Conservation (phyloP, 2,888 invertebrate species). For the Ormyrus labotus region DNA sequence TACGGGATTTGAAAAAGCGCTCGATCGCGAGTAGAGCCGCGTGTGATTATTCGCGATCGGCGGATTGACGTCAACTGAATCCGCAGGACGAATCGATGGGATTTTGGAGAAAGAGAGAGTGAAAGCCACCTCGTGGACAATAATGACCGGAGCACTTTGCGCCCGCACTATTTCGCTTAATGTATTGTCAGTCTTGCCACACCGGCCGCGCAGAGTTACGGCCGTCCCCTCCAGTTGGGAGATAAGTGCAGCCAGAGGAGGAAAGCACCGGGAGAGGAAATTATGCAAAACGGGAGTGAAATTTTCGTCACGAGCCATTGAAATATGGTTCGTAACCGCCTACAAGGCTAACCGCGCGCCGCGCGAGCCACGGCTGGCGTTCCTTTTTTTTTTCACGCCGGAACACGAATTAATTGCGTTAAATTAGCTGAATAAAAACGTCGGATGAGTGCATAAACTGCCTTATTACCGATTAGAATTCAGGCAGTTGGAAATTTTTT, state of each 20-base stretch:
- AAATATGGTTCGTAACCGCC: neutral
- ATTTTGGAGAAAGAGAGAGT: conserved; percentile 9
- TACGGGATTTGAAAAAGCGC: no score
- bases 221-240: neutral
- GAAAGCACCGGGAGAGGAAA: conserved; percentile 3
- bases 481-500: no score
- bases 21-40: no score
- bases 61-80: neutral
- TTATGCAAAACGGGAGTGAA: conserved; percentile 41
- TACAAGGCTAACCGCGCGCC: neutral
- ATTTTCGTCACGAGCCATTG: conserved; percentile 38
- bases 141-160: neutral
- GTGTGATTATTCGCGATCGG: neutral
- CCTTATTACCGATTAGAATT: no score
- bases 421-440: no score
- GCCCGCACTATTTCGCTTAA: conserved; percentile 1
- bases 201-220: neutral
- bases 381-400: neutral
- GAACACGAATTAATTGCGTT: no score
- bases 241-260: neutral
- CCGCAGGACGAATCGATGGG: neutral
- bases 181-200: neutral
- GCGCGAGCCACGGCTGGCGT: neutral
- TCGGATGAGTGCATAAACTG: no score
- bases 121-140: conserved; percentile 14